Base-by-base conservation (phyloP, 1,140 invertebrate species). In the Propsilocerus akamusi region DNA sequence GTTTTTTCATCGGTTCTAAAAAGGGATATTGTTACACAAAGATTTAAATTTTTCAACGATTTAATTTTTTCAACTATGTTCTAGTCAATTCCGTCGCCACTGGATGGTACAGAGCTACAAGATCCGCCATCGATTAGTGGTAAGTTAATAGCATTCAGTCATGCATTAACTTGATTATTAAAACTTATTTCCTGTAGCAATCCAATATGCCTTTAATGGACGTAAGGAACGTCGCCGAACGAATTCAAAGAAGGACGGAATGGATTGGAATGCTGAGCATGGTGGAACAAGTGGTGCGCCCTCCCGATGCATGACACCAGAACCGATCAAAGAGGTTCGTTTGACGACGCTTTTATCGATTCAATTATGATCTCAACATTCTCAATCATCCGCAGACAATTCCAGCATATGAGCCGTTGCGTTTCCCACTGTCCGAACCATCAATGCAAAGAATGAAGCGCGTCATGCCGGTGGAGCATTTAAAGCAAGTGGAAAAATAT, bases 371-470 rank as follows among this genome's bases (percentile, higher is more conserved):
- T 12, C 6, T 12, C 26, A 7, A 30, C 26, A 12, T 30, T 30
- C 26, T 7, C 26, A 12, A 30, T 7, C 26, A 12, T 6, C 6
- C 12, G 6, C 30, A 56, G 52, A 25, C 53, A 28, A 52, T 55
- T 24, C 51, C 50, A 46, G 79, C 79, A 14, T 83, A 76, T 61
- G 74, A 77, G 46, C 67, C 70, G 17, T 65, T 79, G 60, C 58
- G 60, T 51, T 83, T 81, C 63, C 81, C 81, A 28, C 57, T 83
- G 26, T 57, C 69, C 4, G 77, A 81, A 52, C 71, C 22, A 7
- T 41, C 34, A 10, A 20, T 41, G 5, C 34, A 41, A 20, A 14
- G 34, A 41, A 5, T 41, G 14, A 41, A 41, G 34, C 34, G 34
- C 2, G 14, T 17, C 8, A 41, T 41, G 34, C 34, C 34, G 11